These are phyloP conservation scores for Luehdorfia chinensis DNA, from an alignment of 1,140 invertebrate genomes.

Conservation along the genomic window DNA sequence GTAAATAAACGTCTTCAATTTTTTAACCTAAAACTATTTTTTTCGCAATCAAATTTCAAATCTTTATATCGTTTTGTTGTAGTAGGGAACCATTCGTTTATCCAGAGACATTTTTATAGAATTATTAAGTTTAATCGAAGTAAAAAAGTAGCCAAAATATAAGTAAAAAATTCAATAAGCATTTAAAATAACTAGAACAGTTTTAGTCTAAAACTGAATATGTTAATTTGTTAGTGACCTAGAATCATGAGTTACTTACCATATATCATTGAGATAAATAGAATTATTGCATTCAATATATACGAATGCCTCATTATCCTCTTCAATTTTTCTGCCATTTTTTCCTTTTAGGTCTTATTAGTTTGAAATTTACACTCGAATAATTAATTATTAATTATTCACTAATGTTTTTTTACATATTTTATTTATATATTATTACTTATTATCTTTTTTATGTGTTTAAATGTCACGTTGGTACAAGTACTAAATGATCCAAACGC, in stretches of 20 bases:
- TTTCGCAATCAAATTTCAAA: background rate
- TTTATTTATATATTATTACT: slow-evolving; percentile 14
- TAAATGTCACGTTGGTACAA: too few relatives aligned
- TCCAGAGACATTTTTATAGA: too few relatives aligned
- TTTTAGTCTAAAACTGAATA: too few relatives aligned
- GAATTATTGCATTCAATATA: slow-evolving; percentile 57
- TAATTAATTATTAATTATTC: slow-evolving; percentile 34
- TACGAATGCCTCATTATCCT: slow-evolving; percentile 59
- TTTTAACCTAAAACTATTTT: background rate
- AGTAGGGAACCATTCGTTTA: too few relatives aligned
- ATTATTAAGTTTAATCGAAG: too few relatives aligned
- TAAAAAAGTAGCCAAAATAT: too few relatives aligned
- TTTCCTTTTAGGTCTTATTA: slow-evolving; percentile 29
- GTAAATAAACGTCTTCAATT: background rate
- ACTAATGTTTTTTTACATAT: slow-evolving; percentile 51
- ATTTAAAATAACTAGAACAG: too few relatives aligned
- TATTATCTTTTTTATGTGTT: too few relatives aligned
- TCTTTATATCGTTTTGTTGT: too few relatives aligned
- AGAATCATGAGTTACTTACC: slow-evolving; percentile 42
- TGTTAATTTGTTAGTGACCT: too few relatives aligned
- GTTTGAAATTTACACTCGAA: slow-evolving; percentile 33
- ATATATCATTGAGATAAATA: slow-evolving; percentile 62
- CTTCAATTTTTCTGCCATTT: slow-evolving; percentile 56
- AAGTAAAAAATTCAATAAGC: too few relatives aligned
- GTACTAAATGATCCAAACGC: slow-evolving; percentile 27